Percentiles rank a stretch among this genome's conserved stretches.
Evolutionary conservation across 2,888 invertebrate genomes (phyloP).

Genomic region (Cheilosia variabilis): DNA sequence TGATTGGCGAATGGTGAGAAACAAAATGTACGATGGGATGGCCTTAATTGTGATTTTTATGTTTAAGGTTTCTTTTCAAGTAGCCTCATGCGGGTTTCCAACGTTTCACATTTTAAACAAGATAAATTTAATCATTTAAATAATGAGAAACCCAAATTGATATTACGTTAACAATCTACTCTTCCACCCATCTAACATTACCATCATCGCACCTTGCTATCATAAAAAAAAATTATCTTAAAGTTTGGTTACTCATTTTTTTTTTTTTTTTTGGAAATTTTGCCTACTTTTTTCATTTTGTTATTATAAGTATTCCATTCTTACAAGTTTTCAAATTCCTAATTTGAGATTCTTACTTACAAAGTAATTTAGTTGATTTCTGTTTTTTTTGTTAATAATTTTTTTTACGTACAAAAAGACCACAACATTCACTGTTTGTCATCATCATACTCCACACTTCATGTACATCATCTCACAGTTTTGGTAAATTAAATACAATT

Average conservation of each 20-base stretch:
- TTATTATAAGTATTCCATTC: constrained; percentile 32
- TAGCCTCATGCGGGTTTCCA: constrained; percentile 65
- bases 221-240: constrained; percentile 1
- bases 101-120: constrained; percentile 58
- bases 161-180: constrained; percentile 12
- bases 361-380: constrained; percentile 57
- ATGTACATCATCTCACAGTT: constrained; percentile 71
- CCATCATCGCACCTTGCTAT: constrained; percentile 10
- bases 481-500: constrained; percentile 70
- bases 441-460: constrained; percentile 74
- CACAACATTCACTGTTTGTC: constrained; percentile 75
- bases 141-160: not conserved
- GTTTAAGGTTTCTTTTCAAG: constrained; percentile 15
- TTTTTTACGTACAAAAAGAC: constrained; percentile 75
- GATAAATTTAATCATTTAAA: constrained; percentile 21
- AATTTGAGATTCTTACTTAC: constrained; percentile 69
- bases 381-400: constrained; percentile 32
- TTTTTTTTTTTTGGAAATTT: constrained; percentile 40
- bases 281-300: constrained; percentile 31
- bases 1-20: not conserved
- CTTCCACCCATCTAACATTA: constrained; percentile 9
- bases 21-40: constrained; percentile 8
- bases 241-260: no score
- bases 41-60: constrained; percentile 24
- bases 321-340: constrained; percentile 58